phyloP scores from a whole-genome alignment of 92 coral and sea anemone species.

The Palythoa grandis region DNA sequence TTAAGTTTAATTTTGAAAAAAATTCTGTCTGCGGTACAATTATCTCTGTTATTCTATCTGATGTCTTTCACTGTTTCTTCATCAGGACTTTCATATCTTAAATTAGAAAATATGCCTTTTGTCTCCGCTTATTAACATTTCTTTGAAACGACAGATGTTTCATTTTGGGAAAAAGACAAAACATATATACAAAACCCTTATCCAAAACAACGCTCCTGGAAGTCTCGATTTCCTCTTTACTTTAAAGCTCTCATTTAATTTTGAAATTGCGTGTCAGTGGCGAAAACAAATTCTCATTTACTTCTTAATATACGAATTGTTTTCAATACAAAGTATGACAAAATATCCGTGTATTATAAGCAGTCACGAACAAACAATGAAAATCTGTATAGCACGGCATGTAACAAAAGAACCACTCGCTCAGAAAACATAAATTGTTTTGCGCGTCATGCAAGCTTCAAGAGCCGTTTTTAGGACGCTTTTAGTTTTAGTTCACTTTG shows the following conservation, averaged over 20 bases:
- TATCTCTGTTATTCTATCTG: not conserved
- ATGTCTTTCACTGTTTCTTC: constrained; percentile 19
- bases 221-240: not conserved
- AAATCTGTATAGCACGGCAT: not conserved
- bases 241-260: not conserved
- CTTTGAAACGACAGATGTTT: constrained; percentile 36
- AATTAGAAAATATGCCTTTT: constrained; percentile 13
- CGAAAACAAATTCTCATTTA: not conserved
- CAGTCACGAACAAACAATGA: not conserved
- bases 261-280: constrained; percentile 13
- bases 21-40: not conserved
- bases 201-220: constrained; percentile 28
- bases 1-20: no score
- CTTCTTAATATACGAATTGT: constrained; percentile 6
- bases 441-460: not conserved
- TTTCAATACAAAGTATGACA: not conserved
- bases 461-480: not conserved
- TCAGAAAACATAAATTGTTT: constrained; percentile 3
- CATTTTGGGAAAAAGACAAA: constrained; percentile 20
- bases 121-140: not conserved
- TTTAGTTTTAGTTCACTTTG: not conserved
- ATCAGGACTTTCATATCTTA: constrained; percentile 1
- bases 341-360: not conserved
- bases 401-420: constrained; percentile 40
- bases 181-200: not conserved